Evolutionary conservation across 2,888 invertebrate species (phyloP).

Genomic region (Xanthia icteritia): DNA sequence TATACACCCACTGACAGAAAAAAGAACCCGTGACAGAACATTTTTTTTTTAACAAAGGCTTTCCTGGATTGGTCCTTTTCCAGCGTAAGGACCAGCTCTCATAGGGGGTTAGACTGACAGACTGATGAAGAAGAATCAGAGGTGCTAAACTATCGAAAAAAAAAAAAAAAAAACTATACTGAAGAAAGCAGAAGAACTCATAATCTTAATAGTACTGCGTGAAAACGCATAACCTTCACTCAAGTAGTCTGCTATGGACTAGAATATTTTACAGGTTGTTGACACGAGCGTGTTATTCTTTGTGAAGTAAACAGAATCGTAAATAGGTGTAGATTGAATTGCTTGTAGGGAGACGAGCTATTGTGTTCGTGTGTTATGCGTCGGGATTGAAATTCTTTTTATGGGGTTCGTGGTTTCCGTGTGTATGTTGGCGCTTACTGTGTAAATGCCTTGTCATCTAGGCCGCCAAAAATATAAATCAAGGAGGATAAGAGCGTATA

Average conservation of each 20-base stretch:
- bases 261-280: conserved; percentile 46
- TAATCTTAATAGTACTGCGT: not conserved
- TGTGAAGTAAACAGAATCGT: conserved; percentile 59
- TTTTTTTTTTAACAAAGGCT: not conserved
- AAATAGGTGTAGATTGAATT: conserved; percentile 58
- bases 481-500: not conserved
- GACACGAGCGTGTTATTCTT: conserved; percentile 49
- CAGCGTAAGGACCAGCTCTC: not conserved
- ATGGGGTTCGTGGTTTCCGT: conserved; percentile 26
- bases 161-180: not conserved
- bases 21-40: not conserved
- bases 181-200: not conserved
- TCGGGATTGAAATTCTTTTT: conserved; percentile 32
- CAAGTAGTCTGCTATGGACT: conserved; percentile 14
- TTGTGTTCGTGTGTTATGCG: conserved; percentile 45
- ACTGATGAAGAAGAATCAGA: not conserved
- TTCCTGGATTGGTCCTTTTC: not conserved
- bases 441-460: conserved; percentile 17
- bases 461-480: conserved; percentile 15
- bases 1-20: no score
- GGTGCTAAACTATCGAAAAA: not conserved
- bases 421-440: not conserved
- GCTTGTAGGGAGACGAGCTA: conserved; percentile 29
- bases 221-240: not conserved
- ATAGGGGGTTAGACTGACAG: not conserved